Conservation (phyloP, 2,797 vertebrate species). For the Yasuhikotakia modesta region DNA sequence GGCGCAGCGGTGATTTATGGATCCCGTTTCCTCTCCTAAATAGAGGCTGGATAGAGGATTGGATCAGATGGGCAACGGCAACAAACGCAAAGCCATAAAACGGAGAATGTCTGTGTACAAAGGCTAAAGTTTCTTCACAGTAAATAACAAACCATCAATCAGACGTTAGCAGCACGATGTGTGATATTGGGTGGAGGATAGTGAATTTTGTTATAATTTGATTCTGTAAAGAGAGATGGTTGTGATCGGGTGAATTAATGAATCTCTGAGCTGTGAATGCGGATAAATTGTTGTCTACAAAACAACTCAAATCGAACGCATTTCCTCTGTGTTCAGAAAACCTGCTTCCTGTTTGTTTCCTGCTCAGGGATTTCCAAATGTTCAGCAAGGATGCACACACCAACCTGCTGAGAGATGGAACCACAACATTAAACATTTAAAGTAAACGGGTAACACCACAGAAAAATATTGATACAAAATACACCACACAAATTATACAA, state of each 20-base stretch:
- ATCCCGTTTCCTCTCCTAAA: constrained; percentile 47
- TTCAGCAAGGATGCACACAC: too few relatives aligned
- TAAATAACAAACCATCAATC: constrained; percentile 52
- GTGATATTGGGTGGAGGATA: constrained; percentile 27
- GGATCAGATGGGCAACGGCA: constrained; percentile 46
- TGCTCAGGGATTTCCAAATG: too few relatives aligned
- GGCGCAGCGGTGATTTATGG: constrained; percentile 53
- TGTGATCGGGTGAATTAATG: constrained; percentile 38
- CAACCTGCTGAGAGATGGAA: too few relatives aligned
- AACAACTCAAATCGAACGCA: not conserved
- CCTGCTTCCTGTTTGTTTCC: not conserved
- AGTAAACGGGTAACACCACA: too few relatives aligned
- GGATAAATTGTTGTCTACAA: constrained; percentile 15
- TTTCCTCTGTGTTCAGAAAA: not conserved
- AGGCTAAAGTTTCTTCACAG: constrained; percentile 44
- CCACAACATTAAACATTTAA: too few relatives aligned
- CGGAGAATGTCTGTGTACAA: constrained; percentile 40
- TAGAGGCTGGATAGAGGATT: constrained; percentile 48
- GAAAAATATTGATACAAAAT: not conserved
- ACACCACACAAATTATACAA: not conserved
- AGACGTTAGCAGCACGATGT: constrained; percentile 19
- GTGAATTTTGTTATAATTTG: constrained; percentile 40
- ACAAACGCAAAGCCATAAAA: constrained; percentile 41
- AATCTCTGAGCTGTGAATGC: not conserved
- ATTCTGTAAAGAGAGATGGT: constrained; percentile 10